A percentile compares a stretch with the other conserved stretches of the same genome.
phyloP scores from a whole-genome alignment of 2,113 vertebrate species.

The Micronisus gabar region DNA sequence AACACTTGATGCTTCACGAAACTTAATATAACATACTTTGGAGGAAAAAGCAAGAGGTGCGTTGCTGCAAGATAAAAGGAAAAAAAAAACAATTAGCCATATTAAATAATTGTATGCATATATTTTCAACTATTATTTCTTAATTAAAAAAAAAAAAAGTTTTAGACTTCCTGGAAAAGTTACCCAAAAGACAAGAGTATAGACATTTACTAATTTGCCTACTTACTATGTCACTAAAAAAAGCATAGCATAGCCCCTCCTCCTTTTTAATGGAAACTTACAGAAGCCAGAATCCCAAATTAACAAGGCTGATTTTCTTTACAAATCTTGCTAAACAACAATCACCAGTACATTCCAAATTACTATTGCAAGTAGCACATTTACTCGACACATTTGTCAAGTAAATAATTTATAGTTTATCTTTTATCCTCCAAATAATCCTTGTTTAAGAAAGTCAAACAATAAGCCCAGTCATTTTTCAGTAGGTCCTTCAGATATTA shows the following conservation, averaged over 20 bases:
- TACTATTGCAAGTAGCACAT: neutral
- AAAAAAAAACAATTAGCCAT: slow-evolving; percentile 24
- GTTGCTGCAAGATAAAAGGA: slow-evolving; percentile 83
- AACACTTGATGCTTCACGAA: slow-evolving; percentile 93
- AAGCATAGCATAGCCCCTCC: neutral
- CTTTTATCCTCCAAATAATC: neutral
- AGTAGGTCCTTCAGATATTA: neutral
- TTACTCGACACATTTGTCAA: neutral
- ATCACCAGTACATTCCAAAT: neutral
- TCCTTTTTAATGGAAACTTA: neutral
- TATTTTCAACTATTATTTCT: neutral
- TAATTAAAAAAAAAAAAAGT: neutral
- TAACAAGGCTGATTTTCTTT: neutral
- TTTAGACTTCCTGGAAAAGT: neutral
- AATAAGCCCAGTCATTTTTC: neutral
- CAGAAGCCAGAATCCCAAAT: neutral
- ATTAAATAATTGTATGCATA: neutral
- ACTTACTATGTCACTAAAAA: neutral
- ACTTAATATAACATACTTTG: slow-evolving; percentile 99
- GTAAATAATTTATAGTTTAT: neutral
- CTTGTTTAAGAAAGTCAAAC: neutral
- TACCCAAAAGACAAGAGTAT: neutral
- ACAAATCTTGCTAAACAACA: neutral
- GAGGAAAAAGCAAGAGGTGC: slow-evolving; percentile 91
- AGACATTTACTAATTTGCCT: neutral